Conservation (phyloP, 2,113 vertebrate species). For the Alethe diademata region DNA sequence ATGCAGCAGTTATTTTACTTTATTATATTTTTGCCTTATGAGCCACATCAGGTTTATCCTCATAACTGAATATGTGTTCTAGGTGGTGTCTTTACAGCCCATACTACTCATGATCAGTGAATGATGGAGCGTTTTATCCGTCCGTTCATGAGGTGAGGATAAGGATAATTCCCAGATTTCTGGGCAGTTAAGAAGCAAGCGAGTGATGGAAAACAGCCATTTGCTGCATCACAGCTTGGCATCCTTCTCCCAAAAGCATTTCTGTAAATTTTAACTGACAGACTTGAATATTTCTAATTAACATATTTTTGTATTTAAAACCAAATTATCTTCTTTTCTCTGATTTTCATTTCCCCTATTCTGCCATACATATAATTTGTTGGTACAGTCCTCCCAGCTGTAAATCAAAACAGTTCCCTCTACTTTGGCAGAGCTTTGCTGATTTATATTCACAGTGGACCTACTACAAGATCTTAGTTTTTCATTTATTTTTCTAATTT, state of each 20-base stretch:
- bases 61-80: neutral
- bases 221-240: neutral
- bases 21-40: neutral
- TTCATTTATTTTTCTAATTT: neutral
- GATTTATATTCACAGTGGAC: neutral
- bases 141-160: neutral
- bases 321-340: neutral
- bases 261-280: neutral
- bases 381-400: neutral
- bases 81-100: neutral
- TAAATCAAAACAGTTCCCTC: neutral
- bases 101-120: neutral
- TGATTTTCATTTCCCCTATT: neutral
- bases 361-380: neutral
- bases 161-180: conserved; percentile 11
- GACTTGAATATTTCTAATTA: conserved; percentile 2
- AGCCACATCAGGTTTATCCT: conserved; percentile 1
- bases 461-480: neutral
- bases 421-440: neutral
- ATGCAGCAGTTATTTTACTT: neutral
- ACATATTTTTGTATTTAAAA: neutral
- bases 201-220: neutral
- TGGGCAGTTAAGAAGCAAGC: neutral
- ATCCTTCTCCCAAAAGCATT: neutral
- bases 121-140: neutral